phyloP scores from a whole-genome alignment of 2,888 invertebrate species.

The Phortica magna region DNA sequence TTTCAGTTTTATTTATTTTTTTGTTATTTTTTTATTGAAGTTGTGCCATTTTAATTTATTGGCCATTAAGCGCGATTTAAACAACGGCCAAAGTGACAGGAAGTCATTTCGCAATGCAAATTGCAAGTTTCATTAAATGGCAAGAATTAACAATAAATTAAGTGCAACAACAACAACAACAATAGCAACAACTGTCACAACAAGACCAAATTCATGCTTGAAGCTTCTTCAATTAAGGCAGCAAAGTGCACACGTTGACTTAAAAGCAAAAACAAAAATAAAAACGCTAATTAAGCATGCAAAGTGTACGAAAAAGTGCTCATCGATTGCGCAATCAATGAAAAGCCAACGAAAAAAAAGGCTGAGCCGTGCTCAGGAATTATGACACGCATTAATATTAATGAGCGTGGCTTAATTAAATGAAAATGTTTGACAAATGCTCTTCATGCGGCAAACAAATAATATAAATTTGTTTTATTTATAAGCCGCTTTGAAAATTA shows the following conservation, averaged over 20 bases:
- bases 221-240: neutral
- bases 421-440: neutral
- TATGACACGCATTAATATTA: conserved; percentile 6
- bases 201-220: neutral
- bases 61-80: neutral
- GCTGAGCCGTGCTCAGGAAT: neutral
- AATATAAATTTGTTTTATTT: neutral
- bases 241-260: neutral
- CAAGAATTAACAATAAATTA: conserved; percentile 19
- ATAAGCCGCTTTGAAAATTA: neutral
- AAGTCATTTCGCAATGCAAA: conserved; percentile 19
- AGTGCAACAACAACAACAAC: conserved; percentile 17
- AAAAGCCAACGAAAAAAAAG: neutral
- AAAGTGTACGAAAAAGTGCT: neutral
- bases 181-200: neutral
- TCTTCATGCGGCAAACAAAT: neutral
- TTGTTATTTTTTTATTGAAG: neutral
- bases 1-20: neutral
- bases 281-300: conserved; percentile 4
- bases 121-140: neutral
- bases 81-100: neutral
- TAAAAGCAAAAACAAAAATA: neutral
- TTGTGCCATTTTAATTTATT: neutral
- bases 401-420: neutral
- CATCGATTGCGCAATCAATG: conserved; percentile 2